Conservation (phyloP, 2,113 vertebrate genomes). For the Epinephelus moara region DNA sequence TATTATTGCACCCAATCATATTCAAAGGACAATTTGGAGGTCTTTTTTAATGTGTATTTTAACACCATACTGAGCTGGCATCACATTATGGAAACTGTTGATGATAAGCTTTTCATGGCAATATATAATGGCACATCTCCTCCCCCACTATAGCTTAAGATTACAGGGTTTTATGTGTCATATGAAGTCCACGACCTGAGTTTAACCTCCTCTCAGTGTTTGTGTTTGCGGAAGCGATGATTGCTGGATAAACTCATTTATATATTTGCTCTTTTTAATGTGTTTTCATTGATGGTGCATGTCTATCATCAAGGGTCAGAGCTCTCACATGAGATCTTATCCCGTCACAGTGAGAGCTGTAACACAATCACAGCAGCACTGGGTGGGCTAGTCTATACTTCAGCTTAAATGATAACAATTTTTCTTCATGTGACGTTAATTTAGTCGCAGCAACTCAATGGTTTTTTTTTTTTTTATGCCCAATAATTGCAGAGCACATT, state of each 20-base stretch:
- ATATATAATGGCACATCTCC: slow-evolving; percentile 8
- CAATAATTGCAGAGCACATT: slow-evolving; percentile 76
- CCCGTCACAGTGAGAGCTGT: slow-evolving; percentile 9
- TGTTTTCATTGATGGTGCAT: slow-evolving; percentile 12
- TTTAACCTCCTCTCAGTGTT: slow-evolving; percentile 49
- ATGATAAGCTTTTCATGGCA: slow-evolving; percentile 30
- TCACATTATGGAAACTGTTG: slow-evolving; percentile 4
- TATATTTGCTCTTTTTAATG: slow-evolving; percentile 8
- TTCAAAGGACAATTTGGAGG: slow-evolving; percentile 1
- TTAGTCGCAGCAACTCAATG: slow-evolving; percentile 52
- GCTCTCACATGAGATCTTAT: slow-evolving; percentile 20
- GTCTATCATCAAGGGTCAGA: slow-evolving; percentile 35
- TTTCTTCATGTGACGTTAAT: slow-evolving; percentile 67
- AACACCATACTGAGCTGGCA: background rate
- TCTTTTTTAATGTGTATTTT: slow-evolving; percentile 27
- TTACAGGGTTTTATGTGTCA: slow-evolving; percentile 40
- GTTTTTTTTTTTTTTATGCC: slow-evolving; percentile 64
- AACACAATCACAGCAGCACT: background rate
- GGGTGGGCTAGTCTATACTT: slow-evolving; percentile 30
- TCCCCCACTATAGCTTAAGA: slow-evolving; percentile 20
- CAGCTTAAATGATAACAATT: slow-evolving; percentile 56
- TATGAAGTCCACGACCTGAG: slow-evolving; percentile 27
- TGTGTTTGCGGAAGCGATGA: slow-evolving; percentile 35
- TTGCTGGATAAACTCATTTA: slow-evolving; percentile 30
- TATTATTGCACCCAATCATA: background rate